Conservation (phyloP, 2,888 invertebrate species). For the Drosophila sordidula region DNA sequence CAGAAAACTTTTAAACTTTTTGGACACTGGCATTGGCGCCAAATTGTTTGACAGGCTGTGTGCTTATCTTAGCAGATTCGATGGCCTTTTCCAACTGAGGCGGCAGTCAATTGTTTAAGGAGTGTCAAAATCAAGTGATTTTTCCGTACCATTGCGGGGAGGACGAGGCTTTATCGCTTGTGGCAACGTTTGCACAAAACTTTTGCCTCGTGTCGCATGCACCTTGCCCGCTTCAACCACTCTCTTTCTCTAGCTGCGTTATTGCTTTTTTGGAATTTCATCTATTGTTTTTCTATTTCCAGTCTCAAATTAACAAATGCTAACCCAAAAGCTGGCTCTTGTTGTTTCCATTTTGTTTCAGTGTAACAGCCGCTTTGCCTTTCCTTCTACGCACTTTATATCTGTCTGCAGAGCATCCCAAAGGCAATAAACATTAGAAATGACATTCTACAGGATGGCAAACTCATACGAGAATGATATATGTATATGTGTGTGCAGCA, state of each 20-base stretch:
- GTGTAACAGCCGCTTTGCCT: slow-evolving; percentile 2
- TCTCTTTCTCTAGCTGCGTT: neutral
- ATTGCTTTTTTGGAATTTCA: slow-evolving; percentile 5
- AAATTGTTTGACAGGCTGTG: slow-evolving; percentile 61
- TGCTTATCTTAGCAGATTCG: slow-evolving; percentile 69
- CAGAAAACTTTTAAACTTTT: slow-evolving; percentile 42
- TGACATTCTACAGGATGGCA: slow-evolving; percentile 54
- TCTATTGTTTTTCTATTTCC: slow-evolving; percentile 1
- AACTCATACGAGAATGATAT: slow-evolving; percentile 65
- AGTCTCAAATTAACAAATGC: slow-evolving; percentile 4
- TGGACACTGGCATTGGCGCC: slow-evolving; percentile 46
- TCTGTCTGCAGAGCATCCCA: slow-evolving; percentile 18
- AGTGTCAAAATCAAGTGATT: slow-evolving; percentile 78
- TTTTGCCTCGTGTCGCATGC: slow-evolving; percentile 63
- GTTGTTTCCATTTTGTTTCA: slow-evolving; percentile 27
- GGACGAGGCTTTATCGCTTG: slow-evolving; percentile 65
- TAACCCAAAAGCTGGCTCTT: slow-evolving; percentile 15
- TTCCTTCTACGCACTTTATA: slow-evolving; percentile 21
- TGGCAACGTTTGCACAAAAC: slow-evolving; percentile 75
- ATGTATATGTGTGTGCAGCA: slow-evolving; percentile 24
- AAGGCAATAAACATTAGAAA: slow-evolving; percentile 70
- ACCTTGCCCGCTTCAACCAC: neutral
- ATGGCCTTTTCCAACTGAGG: slow-evolving; percentile 37
- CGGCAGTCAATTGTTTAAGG: slow-evolving; percentile 72
- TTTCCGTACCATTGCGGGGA: slow-evolving; percentile 33